Conservation (phyloP, 1,140 invertebrate species). For the Sitophilus oryzae region DNA sequence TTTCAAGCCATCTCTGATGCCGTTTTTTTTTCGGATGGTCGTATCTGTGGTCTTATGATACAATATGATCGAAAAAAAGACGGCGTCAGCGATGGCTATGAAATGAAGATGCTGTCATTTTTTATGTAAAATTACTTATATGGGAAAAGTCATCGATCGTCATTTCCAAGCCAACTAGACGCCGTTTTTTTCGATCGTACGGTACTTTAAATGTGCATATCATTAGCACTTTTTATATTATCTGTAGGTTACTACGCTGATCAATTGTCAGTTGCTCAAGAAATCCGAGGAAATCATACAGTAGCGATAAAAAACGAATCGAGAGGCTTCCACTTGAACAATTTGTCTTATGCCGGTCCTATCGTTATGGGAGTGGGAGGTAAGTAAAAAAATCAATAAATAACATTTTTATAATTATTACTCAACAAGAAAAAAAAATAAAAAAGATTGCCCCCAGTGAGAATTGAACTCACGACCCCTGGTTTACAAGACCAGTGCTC, state of each 20-base stretch:
- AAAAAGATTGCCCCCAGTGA: conserved; percentile 61
- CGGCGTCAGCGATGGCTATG: no score
- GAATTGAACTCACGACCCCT: conserved; percentile 82
- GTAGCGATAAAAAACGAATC: conserved; percentile 72
- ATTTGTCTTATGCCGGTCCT: conserved; percentile 84
- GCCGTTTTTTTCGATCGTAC: no score
- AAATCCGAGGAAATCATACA: conserved; percentile 68
- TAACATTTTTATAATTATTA: neutral
- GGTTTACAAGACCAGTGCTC: conserved; percentile 91
- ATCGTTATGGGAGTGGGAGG: conserved; percentile 91
- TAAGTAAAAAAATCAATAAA: conserved; percentile 40
- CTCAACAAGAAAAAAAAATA: conserved; percentile 3
- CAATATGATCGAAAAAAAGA: no score
- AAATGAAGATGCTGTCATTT: no score
- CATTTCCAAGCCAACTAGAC: no score
- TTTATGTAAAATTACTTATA: no score
- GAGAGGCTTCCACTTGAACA: conserved; percentile 78
- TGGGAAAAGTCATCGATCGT: no score
- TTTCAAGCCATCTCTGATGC: no score
- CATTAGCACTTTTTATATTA: no score
- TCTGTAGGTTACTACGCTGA: conserved; percentile 74
- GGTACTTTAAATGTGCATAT: no score
- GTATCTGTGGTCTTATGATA: no score
- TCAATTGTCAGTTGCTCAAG: conserved; percentile 67
- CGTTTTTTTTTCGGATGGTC: no score